Conservation (phyloP, 2,888 invertebrate genomes). For the Chrysolina haemoptera region DNA sequence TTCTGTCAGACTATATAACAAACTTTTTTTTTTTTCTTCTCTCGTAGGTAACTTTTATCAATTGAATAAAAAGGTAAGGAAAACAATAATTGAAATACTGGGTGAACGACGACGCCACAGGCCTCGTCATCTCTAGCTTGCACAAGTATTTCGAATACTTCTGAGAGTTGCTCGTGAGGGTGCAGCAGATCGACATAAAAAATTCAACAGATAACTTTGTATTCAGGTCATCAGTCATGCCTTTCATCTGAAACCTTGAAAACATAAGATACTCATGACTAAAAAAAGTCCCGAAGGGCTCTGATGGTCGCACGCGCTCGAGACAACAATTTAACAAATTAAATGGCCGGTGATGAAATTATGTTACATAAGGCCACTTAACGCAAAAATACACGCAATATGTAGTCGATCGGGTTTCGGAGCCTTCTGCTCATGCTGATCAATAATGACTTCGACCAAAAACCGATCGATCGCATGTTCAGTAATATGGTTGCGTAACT, state of each 20-base stretch:
- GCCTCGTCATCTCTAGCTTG: too few species aligned
- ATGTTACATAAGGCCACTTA: conserved; percentile 2
- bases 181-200: too few species aligned
- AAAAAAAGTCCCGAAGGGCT: conserved; percentile 9
- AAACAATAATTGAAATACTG: too few species aligned
- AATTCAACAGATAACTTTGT: too few species aligned
- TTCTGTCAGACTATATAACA: too few species aligned
- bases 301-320: background rate
- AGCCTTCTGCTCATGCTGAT: conserved; percentile 32
- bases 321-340: conserved; percentile 7
- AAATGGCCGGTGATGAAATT: background rate
- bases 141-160: too few species aligned
- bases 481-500: conserved; percentile 31
- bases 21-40: too few species aligned
- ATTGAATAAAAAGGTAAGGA: too few species aligned
- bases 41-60: too few species aligned
- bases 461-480: conserved; percentile 44
- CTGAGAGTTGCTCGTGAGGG: too few species aligned
- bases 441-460: conserved; percentile 39
- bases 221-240: background rate
- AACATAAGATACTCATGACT: background rate
- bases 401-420: conserved; percentile 26
- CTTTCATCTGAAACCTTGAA: background rate
- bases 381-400: conserved; percentile 26
- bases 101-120: too few species aligned